Base-by-base conservation (phyloP, 2,797 vertebrate species). In the Coluber constrictor region DNA sequence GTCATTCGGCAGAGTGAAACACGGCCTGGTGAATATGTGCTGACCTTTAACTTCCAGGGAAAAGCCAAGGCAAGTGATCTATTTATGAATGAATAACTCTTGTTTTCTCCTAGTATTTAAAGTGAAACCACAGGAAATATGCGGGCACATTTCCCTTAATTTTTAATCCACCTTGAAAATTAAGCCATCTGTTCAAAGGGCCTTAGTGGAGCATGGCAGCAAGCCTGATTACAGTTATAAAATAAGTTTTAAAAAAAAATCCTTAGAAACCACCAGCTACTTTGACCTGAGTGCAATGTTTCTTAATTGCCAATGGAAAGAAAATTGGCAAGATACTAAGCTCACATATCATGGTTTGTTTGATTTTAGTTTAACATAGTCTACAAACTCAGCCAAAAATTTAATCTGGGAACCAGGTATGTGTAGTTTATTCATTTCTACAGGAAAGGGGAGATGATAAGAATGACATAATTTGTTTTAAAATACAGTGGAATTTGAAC, bases 31-130 rank as follows among this genome's bases (percentile, higher is more conserved):
- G 99, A 99, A 95, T 99, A 99, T 0, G 99, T 99, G 90, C 98
- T 99, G 94, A 99, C 99, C 95, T 99, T 99, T 97, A 99, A 99
- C 98, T 99, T 99, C 98, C 99, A 99, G 97, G 99, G 99, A 90
- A 99, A 99, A 97, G 99, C 99, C n/a, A 99, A 99, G 99, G 99
- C 98, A 97, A 93, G 97, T 96, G 88, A 74, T 43, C 1, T 29
- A 29, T 55, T 25, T 10, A 29, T 29, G n/a, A n/a, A 74, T 29
- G 25, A 4, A 10, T 87, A 63, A 11, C 2, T 16, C n/a, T 56
- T 3, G 5, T 27, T 86, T 18, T 59, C 37, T 47, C 2, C 56
- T 51, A 57, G 25, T 32, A 47, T 18, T 91, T 61, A 13, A n/a
- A 47, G 27, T 61, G 29, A 29, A 91, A 86, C 3, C 74, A 20